Conservation (phyloP, 2,888 invertebrate species). For the Ethmia dodecea region DNA sequence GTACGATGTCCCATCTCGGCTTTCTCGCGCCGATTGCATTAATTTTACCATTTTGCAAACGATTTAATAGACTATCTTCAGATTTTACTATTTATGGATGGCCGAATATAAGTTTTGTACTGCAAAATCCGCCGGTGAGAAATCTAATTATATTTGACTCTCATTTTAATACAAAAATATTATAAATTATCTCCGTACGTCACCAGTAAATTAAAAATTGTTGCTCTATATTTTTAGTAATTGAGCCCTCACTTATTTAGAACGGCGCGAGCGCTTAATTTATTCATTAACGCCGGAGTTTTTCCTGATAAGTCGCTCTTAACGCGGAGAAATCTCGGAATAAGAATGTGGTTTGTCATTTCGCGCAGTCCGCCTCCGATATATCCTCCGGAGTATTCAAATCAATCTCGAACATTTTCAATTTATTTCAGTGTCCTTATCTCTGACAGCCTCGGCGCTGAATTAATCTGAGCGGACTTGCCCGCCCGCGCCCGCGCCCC, state of each 20-base stretch:
- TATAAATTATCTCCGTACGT: constrained; percentile 21
- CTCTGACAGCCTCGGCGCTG: constrained; percentile 71
- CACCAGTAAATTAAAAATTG: constrained; percentile 35
- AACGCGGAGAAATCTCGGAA: constrained; percentile 33
- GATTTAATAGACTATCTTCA: constrained; percentile 69
- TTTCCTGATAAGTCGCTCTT: constrained; percentile 34
- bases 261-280: constrained; percentile 41
- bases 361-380: constrained; percentile 50
- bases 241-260: constrained; percentile 37
- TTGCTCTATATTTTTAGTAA: constrained; percentile 32
- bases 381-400: constrained; percentile 72
- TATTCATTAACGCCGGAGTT: constrained; percentile 48
- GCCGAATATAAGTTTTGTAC: constrained; percentile 22
- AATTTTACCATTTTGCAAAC: constrained; percentile 74
- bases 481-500: constrained; percentile 35
- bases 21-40: constrained; percentile 71
- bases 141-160: constrained; percentile 17
- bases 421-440: constrained; percentile 78
- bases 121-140: not conserved
- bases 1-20: constrained; percentile 71
- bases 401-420: constrained; percentile 79
- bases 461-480: constrained; percentile 73
- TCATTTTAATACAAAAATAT: constrained; percentile 7
- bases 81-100: constrained; percentile 51
- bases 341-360: constrained; percentile 52